Evolutionary conservation across 2,888 invertebrate genomes (phyloP), one percentile per base, ranked within the genome.

Genomic region (Watsonalla cultraria): DNA sequence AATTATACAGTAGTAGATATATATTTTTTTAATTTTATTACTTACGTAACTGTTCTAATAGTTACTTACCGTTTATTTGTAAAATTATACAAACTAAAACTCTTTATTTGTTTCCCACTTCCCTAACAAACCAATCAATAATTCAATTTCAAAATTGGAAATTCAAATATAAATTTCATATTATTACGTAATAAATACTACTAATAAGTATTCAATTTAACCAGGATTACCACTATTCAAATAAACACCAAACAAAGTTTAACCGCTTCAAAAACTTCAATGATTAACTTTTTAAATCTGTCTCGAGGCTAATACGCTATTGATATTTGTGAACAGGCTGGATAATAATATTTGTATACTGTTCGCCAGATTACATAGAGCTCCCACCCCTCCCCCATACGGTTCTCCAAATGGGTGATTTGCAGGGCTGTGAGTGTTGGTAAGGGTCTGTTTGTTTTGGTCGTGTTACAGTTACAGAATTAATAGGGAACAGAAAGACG

Each of bases 301-400:
- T 78, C 80, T 79, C 76, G 80, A 80, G 80, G 84, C 84, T 76
- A 89, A 88, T 87, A 86, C 85, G 84, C 86, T 89, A 90, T 89
- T 90, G 90, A 89, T 90, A 90, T 90, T 89, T 88, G 85, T 87
- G 84, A 87, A 86, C 86, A 80, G 83, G 79, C 81, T 78, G 84
- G 87, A 87, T 90, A 90, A 90, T 89, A 90, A 90, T 90, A 90
- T 90, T 90, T 90, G 89, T 88, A 78, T 82, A 80, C 74, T 66
- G 68, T 67, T 72, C 60, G 56, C 87, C 82, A 81, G 55, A 62
- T 55, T 81, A 72, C 55, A 45, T 59, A 76, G 85, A 79, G 45
- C 86, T 70, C 46, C 70, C 70, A 59, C 61, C 64, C 66, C 39
- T 50, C 74, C 58, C 63, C 62, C 61, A 24, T 56, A 54, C 52